Evolutionary conservation across 1,140 invertebrate species (phyloP), one percentile per base, ranked within the genome.

Genomic region (Lepidurus couesii): DNA sequence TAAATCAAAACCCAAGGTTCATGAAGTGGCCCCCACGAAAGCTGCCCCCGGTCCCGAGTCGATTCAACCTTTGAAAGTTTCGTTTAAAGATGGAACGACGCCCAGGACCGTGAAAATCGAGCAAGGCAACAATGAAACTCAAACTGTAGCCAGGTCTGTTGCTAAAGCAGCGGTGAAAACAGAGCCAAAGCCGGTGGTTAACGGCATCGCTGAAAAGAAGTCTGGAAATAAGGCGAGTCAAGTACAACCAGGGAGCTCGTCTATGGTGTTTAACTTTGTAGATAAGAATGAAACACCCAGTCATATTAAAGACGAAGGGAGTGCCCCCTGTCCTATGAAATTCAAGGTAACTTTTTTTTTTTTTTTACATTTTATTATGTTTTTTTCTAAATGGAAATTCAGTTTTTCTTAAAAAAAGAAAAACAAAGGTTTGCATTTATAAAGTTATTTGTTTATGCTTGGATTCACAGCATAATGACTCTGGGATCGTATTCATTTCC

Each of bases 231-330:
- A 81, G 53, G 80, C 78, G 24, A 45, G n/a, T 21, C 79, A 42
- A 44, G 34, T 47, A 44, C 44, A 79, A 13, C 42, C 44, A 65
- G 47, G 47, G 74, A 42, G 24, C 74, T 47, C 77, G 76, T 91
- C 92, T 10, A 91, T 94, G 85, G 92, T 95, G 75, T 95, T 95
- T 85, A 94, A 95, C 86, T 96, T 95, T 85, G 92, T 90, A 81
- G 43, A 77, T 84, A 89, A 91, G 81, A 92, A 92, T 84, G 91
- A 81, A 53, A 92, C 95, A 81, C 93, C 94, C 75, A 92, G 95
- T 88, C 95, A 95, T 85, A 93, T 95, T 83, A 92, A 94, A 84
- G 94, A 95, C 86, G 93, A 95, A 86, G 93, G 92, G 78, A 87
- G 92, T 81, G 89, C 92, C 77, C 88, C 42, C 8, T 44, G 24